Base-by-base conservation (phyloP, 2,888 invertebrate genomes). In the Caenorhabditis panamensis region DNA sequence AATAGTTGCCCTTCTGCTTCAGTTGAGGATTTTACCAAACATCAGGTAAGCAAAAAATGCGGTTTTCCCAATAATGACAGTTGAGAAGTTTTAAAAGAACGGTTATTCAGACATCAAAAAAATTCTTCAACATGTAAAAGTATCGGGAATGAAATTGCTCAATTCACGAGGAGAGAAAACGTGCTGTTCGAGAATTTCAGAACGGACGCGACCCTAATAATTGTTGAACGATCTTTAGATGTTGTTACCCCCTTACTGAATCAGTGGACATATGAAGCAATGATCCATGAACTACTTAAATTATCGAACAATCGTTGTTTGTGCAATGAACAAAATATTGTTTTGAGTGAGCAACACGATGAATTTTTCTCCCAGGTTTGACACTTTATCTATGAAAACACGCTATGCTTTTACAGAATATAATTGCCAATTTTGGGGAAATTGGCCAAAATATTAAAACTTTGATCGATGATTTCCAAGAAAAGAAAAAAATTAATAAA, bases 191-290 rank as follows among this genome's bases (percentile, higher is more conserved):
- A 89, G 53, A 77, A 64, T 24, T 41, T 73, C 6, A 69, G 71
- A 22, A 54, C 41, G 11, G 87, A 89, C 54, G 83, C 96, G 0
- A 92, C 96, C 82, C 92, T 99, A 73, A 92, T 99, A 37, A 95
- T 99, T 82, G 91, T 99, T 44, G 99, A 99, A 91, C 93, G 99
- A 84, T 93, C 95, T 87, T 96, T 96, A 91, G 99, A 99, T 92
- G 95, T 97, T 0, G 95, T 98, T 8, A 97, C 99, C 0, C 99
- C 99, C 0, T 92, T 99, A 69, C 92, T 99, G 36, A 96, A 95
- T 92, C 95, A 96, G 93, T 99, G 99, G 99, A 99, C 98, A 0
- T 99, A 99, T 92, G 98, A 99, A 92, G 99, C 99, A 1, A 99
- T 99, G 99, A 83, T 99, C 11, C 99, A 99, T 92, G 98, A 99